These are phyloP conservation scores for Hecatera dysodea DNA, from an alignment of 2,888 invertebrate genomes.

Conservation along the genomic window DNA sequence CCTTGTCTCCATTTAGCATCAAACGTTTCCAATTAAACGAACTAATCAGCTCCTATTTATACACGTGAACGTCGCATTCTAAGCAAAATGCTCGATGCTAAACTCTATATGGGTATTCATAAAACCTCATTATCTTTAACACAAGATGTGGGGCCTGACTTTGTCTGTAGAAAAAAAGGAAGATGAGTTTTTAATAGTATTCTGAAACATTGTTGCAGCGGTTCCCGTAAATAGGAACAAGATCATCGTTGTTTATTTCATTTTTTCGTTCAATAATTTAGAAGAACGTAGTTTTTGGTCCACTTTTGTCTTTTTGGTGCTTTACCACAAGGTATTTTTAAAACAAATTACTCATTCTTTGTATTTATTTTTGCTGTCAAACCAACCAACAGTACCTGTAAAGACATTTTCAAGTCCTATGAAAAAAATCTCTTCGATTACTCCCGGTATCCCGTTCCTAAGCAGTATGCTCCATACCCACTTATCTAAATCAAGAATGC, in stretches of 20 bases:
- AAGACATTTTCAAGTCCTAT: neutral
- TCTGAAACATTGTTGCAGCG: neutral
- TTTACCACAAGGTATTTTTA: no score
- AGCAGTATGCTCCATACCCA: slow-evolving; percentile 1
- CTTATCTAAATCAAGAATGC: slow-evolving; percentile 35
- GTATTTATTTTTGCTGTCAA: no score
- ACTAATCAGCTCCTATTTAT: slow-evolving; percentile 64
- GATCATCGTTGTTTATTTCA: neutral
- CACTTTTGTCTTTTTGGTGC: no score
- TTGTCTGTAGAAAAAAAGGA: neutral
- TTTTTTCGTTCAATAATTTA: neutral
- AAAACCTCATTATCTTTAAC: slow-evolving; percentile 56
- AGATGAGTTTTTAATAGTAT: slow-evolving; percentile 13
- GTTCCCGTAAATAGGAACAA: neutral
- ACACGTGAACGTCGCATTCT: slow-evolving; percentile 44
- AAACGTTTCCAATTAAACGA: slow-evolving; percentile 63
- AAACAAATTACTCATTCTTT: no score
- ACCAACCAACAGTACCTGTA: no score
- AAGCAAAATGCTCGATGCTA: slow-evolving; percentile 48
- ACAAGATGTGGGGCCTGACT: slow-evolving; percentile 10
- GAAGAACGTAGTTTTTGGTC: neutral
- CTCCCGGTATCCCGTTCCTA: neutral
- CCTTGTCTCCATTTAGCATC: slow-evolving; percentile 57
- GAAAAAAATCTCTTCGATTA: neutral
- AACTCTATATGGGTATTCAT: slow-evolving; percentile 51